These are phyloP conservation scores for Drosophila kambysellisi DNA, from an alignment of 2,888 invertebrate genomes.

Conservation along the genomic window DNA sequence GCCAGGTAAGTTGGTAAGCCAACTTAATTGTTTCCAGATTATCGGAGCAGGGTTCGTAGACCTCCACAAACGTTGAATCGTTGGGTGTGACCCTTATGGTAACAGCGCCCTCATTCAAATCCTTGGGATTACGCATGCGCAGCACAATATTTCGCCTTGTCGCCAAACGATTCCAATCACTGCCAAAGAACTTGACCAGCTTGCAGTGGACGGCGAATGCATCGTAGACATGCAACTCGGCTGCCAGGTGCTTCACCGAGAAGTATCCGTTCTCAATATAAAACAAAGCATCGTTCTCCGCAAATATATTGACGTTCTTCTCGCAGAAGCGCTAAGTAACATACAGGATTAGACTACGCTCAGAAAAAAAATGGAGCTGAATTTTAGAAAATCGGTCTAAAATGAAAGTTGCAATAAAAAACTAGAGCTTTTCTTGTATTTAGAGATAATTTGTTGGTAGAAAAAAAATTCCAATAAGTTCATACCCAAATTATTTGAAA, in stretches of 20 bases:
- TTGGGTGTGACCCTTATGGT: slow-evolving; percentile 79
- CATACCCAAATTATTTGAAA: too few species aligned
- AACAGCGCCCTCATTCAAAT: slow-evolving; percentile 53
- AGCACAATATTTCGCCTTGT: slow-evolving; percentile 74
- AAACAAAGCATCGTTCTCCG: slow-evolving; percentile 78
- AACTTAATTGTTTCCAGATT: slow-evolving; percentile 63
- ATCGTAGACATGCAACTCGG: slow-evolving; percentile 80
- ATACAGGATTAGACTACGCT: not conserved
- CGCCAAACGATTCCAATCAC: slow-evolving; percentile 82
- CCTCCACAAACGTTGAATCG: slow-evolving; percentile 77
- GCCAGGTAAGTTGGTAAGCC: slow-evolving; percentile 74
- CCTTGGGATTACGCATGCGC: slow-evolving; percentile 61
- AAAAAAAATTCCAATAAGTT: not conserved
- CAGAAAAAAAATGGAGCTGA: accelerated
- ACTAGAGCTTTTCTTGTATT: not conserved
- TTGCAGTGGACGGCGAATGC: slow-evolving; percentile 75
- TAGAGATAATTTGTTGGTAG: not conserved
- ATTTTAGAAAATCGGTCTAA: not conserved
- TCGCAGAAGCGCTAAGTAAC: slow-evolving; percentile 68
- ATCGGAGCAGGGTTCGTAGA: slow-evolving; percentile 75
- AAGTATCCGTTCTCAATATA: slow-evolving; percentile 83
- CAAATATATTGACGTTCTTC: slow-evolving; percentile 80
- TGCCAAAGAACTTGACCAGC: slow-evolving; percentile 69
- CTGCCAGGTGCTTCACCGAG: slow-evolving; percentile 77
- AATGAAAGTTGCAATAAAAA: not conserved